phyloP scores from a whole-genome alignment of 2,797 vertebrate species.

The Todus mexicanus region DNA sequence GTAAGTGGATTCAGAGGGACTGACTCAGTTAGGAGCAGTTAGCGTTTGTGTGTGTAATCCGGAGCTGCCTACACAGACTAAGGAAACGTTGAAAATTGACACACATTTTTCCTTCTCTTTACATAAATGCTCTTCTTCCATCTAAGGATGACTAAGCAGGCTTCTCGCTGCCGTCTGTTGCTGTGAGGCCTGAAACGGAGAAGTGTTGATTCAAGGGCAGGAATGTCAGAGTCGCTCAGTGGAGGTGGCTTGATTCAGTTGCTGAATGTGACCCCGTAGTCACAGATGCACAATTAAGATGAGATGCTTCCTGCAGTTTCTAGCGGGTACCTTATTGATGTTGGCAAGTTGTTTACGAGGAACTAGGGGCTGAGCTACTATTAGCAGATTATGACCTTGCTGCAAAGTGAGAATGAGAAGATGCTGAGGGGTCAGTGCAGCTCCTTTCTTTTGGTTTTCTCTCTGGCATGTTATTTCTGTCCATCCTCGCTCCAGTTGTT shows the following conservation, averaged over 20 bases:
- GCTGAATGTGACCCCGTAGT: neutral
- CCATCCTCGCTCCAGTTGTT: neutral
- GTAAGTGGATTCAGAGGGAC: neutral
- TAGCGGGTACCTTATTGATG: neutral
- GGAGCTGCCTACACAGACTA: neutral
- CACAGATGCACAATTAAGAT: neutral
- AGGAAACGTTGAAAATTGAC: neutral
- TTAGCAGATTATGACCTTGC: neutral
- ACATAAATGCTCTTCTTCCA: neutral
- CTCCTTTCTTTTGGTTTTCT: neutral
- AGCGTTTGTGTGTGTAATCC: neutral
- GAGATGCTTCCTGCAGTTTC: neutral
- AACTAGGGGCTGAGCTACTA: neutral
- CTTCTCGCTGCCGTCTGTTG: neutral
- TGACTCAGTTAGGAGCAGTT: neutral
- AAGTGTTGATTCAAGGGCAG: neutral
- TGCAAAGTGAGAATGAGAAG: neutral
- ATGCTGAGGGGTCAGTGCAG: neutral
- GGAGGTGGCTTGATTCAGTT: neutral
- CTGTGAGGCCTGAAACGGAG: neutral
- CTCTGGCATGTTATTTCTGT: neutral
- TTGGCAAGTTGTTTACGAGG: neutral
- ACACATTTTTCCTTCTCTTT: neutral
- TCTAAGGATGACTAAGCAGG: constrained; percentile 16
- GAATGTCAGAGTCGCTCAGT: neutral